These are phyloP conservation scores for Fulica atra DNA, from an alignment of 2,113 vertebrate species.

Conservation along the genomic window DNA sequence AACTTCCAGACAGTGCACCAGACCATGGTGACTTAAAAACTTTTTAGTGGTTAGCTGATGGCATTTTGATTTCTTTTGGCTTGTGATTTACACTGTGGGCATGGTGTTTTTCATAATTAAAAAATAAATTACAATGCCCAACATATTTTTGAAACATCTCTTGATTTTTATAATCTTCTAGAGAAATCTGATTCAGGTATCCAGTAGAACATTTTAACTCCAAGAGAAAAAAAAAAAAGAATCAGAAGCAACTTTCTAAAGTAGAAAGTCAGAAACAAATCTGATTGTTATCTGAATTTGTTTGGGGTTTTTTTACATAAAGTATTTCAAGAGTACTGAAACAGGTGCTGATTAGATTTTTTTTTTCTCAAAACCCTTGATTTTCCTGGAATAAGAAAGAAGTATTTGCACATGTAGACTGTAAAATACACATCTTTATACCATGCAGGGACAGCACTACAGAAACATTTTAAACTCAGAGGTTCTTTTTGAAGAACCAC, in stretches of 20 bases:
- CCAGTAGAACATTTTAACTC: not conserved
- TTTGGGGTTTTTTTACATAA: not conserved
- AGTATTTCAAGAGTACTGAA: constrained; percentile 5
- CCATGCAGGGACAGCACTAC: constrained; percentile 37
- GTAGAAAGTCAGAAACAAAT: constrained; percentile 14
- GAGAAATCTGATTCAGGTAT: not conserved
- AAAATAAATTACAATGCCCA: not conserved
- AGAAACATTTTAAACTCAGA: constrained; percentile 70
- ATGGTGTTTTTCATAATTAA: not conserved
- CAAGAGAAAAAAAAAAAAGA: not conserved
- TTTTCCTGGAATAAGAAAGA: constrained; percentile 21
- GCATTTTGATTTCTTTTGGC: constrained; percentile 32
- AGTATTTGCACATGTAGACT: constrained; percentile 1
- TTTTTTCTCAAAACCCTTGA: not conserved
- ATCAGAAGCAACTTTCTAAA: not conserved
- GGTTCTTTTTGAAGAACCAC: constrained; percentile 71
- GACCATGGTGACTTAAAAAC: constrained; percentile 29
- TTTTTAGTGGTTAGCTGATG: constrained; percentile 10
- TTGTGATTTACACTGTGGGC: constrained; percentile 8
- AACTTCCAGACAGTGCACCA: constrained; percentile 33
- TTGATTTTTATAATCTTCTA: not conserved
- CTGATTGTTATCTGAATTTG: not conserved
- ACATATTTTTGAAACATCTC: not conserved
- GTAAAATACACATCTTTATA: constrained; percentile 65
- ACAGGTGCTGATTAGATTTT: not conserved